Evolutionary conservation across 2,113 vertebrate species (phyloP), one percentile per base, ranked within the genome.

Genomic region (Prunella fulvescens): DNA sequence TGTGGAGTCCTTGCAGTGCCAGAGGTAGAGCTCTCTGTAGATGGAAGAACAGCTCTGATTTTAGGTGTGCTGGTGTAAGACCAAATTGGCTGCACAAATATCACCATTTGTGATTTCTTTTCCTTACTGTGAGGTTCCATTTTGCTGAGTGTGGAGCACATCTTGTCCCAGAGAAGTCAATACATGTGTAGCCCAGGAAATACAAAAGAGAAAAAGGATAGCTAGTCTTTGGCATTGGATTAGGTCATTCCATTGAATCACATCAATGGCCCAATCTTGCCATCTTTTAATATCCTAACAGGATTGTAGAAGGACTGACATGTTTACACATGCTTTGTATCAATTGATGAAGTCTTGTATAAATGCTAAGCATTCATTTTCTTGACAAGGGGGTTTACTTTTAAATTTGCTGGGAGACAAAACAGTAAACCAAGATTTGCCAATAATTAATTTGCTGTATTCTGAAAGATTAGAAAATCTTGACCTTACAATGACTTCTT

Each of bases 391-490:
- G 84, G 18, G 19, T 73, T 94, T 90, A 86, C 57, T 82, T 91
- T 77, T 78, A 39, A 62, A 77, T 90, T 90, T 94, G 8, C 71
- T 17, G 31, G 12, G 25, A 87, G 39, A 65, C 26, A 23, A 91
- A 93, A 79, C 76, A 85, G 82, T 53, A 85, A 90, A 51, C 13
- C 6, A 53, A 79, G 50, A 37, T 39, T 86, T 78, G 8, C 14
- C 47, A 92, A 47, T 44, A 53, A 86, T 61, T 83, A 67, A 67
- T 90, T 73, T 92, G 13, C 7, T 74, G 3, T 54, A 71, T 95
- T 92, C 60, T 74, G 42, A 84, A 91, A 82, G 26, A 91, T 74
- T 48, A 61, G 25, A 83, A 96, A 86, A 83, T 53, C 35, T 77
- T 81, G 39, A 70, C 56, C 47, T 88, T 86, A 33, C 9, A 58